A percentile compares a stretch with the other conserved stretches of the same genome.
Conservation (phyloP, 2,797 vertebrate genomes). For the Ctenosaura bakeri region DNA sequence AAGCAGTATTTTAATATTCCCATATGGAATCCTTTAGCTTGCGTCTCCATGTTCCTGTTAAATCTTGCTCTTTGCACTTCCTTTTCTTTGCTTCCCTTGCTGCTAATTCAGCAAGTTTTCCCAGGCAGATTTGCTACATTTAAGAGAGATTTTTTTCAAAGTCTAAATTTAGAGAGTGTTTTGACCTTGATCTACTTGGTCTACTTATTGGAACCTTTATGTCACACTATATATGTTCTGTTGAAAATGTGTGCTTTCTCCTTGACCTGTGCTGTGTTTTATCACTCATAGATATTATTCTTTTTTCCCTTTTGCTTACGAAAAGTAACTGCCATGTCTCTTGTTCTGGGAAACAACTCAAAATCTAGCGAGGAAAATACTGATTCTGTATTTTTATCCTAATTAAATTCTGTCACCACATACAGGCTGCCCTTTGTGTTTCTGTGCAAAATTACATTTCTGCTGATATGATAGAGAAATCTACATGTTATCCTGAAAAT, state of each 20-base stretch:
- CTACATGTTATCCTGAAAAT: background rate
- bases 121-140: constrained; percentile 32
- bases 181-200: constrained; percentile 20
- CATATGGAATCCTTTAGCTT: constrained; percentile 31
- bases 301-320: background rate
- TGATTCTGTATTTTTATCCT: background rate
- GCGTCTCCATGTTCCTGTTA: constrained; percentile 26
- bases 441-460: background rate
- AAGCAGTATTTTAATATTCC: constrained; percentile 39
- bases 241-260: background rate
- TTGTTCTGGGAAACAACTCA: background rate
- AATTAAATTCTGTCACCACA: too few species aligned
- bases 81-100: constrained; percentile 34
- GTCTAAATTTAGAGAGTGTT: constrained; percentile 47
- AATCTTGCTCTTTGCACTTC: constrained; percentile 52
- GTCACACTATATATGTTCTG: background rate
- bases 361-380: background rate
- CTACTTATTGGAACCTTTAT: constrained; percentile 20
- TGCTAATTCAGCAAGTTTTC: constrained; percentile 54
- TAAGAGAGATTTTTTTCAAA: constrained; percentile 44
- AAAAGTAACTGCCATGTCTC: background rate
- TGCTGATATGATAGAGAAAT: background rate
- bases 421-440: background rate
- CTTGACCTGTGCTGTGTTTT: background rate
- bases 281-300: background rate